These are phyloP conservation scores for Rhinopomastus cyanomelas DNA, from an alignment of 2,113 vertebrate genomes.

Conservation along the genomic window DNA sequence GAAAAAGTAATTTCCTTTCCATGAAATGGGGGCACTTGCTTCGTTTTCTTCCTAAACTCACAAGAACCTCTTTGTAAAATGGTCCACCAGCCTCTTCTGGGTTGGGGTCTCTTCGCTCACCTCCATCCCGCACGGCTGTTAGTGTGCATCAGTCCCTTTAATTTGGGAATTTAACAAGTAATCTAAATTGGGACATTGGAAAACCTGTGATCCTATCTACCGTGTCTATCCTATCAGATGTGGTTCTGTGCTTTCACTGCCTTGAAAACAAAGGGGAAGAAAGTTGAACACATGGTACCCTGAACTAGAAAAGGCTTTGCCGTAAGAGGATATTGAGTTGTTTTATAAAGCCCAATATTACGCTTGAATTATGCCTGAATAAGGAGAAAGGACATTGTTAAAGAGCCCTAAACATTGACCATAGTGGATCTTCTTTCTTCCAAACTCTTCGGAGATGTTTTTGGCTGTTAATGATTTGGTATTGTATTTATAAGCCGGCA, in stretches of 20 bases:
- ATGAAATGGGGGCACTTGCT: rapidly evolving
- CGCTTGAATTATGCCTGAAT: constrained; percentile 63
- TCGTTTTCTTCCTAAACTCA: not conserved
- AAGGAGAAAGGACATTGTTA: constrained; percentile 58
- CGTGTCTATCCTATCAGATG: constrained; percentile 21
- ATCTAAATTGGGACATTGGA: not conserved
- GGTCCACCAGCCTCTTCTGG: not conserved
- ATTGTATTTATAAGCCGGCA: constrained; percentile 66
- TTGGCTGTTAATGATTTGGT: constrained; percentile 52
- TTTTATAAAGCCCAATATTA: constrained; percentile 64
- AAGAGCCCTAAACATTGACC: constrained; percentile 37
- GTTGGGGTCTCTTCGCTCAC: not conserved
- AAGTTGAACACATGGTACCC: constrained; percentile 31
- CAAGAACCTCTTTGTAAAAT: not conserved
- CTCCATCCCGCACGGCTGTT: not conserved
- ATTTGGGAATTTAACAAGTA: constrained; percentile 33
- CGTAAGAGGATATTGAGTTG: constrained; percentile 52
- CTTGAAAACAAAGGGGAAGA: constrained; percentile 18
- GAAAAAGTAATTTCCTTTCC: not conserved
- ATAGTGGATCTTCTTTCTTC: constrained; percentile 50
- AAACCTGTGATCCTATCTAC: not conserved
- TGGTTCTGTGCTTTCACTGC: not conserved
- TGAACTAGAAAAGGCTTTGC: constrained; percentile 41
- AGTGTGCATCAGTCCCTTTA: not conserved
- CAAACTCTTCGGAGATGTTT: not conserved